Evolutionary conservation across 2,797 vertebrate species (phyloP).

Genomic region (Podarcis lilfordi): DNA sequence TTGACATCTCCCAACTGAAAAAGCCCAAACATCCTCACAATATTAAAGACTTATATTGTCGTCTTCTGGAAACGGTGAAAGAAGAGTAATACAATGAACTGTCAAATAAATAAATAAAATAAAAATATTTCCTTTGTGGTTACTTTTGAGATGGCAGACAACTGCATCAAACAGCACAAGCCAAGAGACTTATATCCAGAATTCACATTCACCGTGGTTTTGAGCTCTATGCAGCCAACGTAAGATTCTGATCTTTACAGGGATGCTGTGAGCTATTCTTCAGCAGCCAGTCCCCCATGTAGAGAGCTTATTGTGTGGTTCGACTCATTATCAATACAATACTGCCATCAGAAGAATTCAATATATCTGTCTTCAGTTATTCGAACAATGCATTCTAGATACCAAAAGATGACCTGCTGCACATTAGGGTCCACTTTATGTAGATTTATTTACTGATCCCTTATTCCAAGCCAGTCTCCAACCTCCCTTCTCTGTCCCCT

Average conservation of each 20-base stretch:
- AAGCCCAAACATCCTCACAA: constrained; percentile 52
- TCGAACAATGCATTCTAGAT: constrained; percentile 21
- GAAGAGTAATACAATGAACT: constrained; percentile 53
- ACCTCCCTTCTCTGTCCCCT: no score
- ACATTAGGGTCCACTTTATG: neutral
- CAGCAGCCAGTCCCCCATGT: constrained; percentile 51
- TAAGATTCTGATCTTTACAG: constrained; percentile 48
- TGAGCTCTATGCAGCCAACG: constrained; percentile 15
- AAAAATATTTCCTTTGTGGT: constrained; percentile 54
- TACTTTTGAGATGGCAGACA: constrained; percentile 43
- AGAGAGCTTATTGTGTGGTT: constrained; percentile 50
- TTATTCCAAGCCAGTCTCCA: no score
- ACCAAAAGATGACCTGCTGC: neutral
- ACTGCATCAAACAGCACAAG: constrained; percentile 41
- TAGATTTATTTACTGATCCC: neutral
- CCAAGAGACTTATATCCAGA: constrained; percentile 53
- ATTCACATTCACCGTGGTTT: neutral
- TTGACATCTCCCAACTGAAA: constrained; percentile 68
- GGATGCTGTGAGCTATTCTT: constrained; percentile 56
- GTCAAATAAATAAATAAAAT: constrained; percentile 54
- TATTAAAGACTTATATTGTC: constrained; percentile 67
- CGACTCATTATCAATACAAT: constrained; percentile 71
- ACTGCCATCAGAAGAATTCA: constrained; percentile 69
- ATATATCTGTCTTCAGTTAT: constrained; percentile 66
- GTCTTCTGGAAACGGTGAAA: constrained; percentile 50